These are phyloP conservation scores for Sipunculus nudus DNA, from an alignment of 2,888 invertebrate genomes.

Conservation along the genomic window DNA sequence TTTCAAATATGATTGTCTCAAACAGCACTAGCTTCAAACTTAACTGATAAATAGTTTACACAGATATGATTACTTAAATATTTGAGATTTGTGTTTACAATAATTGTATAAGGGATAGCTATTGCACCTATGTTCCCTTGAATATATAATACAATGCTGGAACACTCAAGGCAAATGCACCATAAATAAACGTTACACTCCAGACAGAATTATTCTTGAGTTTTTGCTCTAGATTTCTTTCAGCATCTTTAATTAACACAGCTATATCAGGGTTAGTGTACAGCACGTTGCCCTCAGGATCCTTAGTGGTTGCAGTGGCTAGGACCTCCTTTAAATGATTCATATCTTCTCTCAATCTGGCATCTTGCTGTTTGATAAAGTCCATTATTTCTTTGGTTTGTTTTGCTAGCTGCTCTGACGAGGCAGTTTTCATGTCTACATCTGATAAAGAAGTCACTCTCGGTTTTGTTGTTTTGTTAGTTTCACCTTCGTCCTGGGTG, in stretches of 20 bases:
- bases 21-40: no score
- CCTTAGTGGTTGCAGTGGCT: conserved; percentile 27
- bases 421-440: not conserved
- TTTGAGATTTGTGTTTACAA: no score
- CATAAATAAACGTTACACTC: conserved; percentile 58
- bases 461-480: not conserved
- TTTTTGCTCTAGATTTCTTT: conserved; percentile 59
- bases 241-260: conserved; percentile 53
- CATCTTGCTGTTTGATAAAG: conserved; percentile 47
- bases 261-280: conserved; percentile 61
- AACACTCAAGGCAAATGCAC: conserved; percentile 55
- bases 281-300: conserved; percentile 44
- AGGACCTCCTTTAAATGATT: conserved; percentile 51
- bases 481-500: not conserved
- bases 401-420: conserved; percentile 13
- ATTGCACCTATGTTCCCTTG: no score
- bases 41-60: no score
- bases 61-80: no score
- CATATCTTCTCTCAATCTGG: conserved; percentile 48
- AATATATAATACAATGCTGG: conserved; percentile 41
- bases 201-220: conserved; percentile 59
- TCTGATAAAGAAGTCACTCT: conserved; percentile 2
- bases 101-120: no score
- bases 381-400: conserved; percentile 29
- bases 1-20: no score